Evolutionary conservation across 2,888 invertebrate species (phyloP).

Genomic region (Cheiracanthium punctorium): DNA sequence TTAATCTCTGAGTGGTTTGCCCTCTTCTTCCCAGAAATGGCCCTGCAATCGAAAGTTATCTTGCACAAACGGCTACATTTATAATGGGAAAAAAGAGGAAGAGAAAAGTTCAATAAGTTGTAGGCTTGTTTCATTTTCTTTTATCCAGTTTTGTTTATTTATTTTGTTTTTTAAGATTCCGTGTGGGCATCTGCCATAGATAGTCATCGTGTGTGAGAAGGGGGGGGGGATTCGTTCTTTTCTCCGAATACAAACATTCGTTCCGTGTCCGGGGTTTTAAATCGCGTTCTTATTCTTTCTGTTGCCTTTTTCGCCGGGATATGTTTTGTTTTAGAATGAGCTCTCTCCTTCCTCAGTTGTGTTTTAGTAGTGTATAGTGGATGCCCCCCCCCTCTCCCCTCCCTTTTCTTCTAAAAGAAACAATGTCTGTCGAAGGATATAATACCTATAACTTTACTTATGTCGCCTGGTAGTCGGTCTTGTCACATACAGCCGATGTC

Average conservation of each 20-base stretch:
- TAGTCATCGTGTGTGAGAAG: neutral
- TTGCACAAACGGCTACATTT: no score
- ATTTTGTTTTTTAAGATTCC: neutral
- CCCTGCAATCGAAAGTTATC: no score
- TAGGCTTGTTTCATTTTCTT: neutral
- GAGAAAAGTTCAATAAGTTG: no score
- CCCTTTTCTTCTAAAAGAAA: neutral
- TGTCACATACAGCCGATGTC: neutral
- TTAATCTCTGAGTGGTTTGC: no score
- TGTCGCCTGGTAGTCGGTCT: neutral
- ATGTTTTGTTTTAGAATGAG: constrained; percentile 12
- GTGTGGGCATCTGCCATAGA: neutral
- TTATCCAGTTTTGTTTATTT: neutral
- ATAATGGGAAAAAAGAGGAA: no score
- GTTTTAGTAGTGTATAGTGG: neutral
- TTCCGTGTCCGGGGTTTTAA: constrained; percentile 7
- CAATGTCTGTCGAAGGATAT: neutral
- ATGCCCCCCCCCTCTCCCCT: neutral
- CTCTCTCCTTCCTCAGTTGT: neutral
- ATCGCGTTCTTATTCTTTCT: neutral
- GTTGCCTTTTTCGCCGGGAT: neutral
- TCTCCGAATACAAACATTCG: neutral
- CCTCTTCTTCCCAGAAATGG: no score
- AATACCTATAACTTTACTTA: constrained; percentile 3
- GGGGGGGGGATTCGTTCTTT: constrained; percentile 8